Evolutionary conservation across 1,140 invertebrate genomes (phyloP).

Genomic region (Pseudachorutes palmiensis): DNA sequence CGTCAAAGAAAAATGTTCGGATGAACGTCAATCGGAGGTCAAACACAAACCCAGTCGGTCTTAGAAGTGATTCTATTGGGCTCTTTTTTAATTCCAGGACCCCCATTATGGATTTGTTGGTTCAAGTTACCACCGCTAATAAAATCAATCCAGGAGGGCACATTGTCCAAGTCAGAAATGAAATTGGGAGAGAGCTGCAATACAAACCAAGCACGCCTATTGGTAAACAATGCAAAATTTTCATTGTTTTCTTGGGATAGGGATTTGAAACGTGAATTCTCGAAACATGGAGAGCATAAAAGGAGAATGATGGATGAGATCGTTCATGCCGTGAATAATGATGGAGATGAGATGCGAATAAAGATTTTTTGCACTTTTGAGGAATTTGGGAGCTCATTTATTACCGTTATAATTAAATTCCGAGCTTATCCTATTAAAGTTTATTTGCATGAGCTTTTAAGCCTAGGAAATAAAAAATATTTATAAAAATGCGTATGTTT

Average conservation of each 20-base stretch:
- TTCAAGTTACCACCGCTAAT: slow-evolving; percentile 64
- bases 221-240: slow-evolving; percentile 50
- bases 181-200: slow-evolving; percentile 52
- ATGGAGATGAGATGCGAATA: background rate
- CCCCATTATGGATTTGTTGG: slow-evolving; percentile 73
- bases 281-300: background rate
- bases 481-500: too few species aligned
- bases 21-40: slow-evolving; percentile 63
- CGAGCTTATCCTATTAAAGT: too few species aligned
- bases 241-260: too few species aligned
- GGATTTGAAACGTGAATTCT: background rate
- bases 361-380: background rate
- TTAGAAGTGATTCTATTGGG: background rate
- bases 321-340: background rate
- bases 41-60: slow-evolving; percentile 25
- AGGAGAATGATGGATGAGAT: background rate
- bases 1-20: slow-evolving; percentile 53
- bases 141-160: slow-evolving; percentile 63
- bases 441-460: too few species aligned
- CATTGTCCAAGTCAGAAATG: slow-evolving; percentile 59
- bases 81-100: slow-evolving; percentile 51
- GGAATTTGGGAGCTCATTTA: too few species aligned
- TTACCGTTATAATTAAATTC: too few species aligned
- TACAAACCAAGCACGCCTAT: slow-evolving; percentile 75
- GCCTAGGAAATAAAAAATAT: too few species aligned